Evolutionary conservation across 2,797 vertebrate genomes (phyloP), one percentile per base, ranked within the genome.

Genomic region (Schizopygopsis pylzovi): DNA sequence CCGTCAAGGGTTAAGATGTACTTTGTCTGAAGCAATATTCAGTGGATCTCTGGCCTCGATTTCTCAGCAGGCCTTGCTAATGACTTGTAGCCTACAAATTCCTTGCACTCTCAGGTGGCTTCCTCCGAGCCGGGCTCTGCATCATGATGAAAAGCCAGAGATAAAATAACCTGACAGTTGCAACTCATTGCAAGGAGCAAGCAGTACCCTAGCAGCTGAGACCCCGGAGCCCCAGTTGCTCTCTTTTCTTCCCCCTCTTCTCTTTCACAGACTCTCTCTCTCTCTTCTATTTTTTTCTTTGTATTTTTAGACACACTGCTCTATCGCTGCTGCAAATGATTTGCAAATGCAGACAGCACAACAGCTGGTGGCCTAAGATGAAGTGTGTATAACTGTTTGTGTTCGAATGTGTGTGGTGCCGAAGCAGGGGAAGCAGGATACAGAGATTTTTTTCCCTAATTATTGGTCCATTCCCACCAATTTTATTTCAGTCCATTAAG

Each of bases 121-220:
- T 97, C 96, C 95, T 95, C 95, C 95, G 90, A 93, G 96, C 96
- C 96, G 94, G 97, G 96, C 97, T 96, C 95, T 95, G 95, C 94
- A 94, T 93, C 89, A 96, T 99, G 98, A 99, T 99, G 97, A 99
- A 99, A 99, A 97, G 97, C 95, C 95, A 92, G 93, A 96, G 97
- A 97, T 98, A 98, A 99, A 98, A 98, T 97, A 97, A 98, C 97
- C 97, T 98, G 98, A 98, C 98, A 98, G 97, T 98, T 97, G 97
- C 97, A 97, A 97, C 97, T 98, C 97, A 96, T 97, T 93, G 96
- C 93, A 95, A 95, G 94, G 95, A 96, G 96, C 96, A 97, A 96
- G 96, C 91, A 76, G 82, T 93, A 97, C 96, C 96, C 95, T 93
- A 90, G 96, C 97, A 97, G 97, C 97, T 96, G 95, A 98, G 97